These are phyloP conservation scores for Aegithalos caudatus DNA, from an alignment of 2,113 vertebrate species.

Conservation along the genomic window DNA sequence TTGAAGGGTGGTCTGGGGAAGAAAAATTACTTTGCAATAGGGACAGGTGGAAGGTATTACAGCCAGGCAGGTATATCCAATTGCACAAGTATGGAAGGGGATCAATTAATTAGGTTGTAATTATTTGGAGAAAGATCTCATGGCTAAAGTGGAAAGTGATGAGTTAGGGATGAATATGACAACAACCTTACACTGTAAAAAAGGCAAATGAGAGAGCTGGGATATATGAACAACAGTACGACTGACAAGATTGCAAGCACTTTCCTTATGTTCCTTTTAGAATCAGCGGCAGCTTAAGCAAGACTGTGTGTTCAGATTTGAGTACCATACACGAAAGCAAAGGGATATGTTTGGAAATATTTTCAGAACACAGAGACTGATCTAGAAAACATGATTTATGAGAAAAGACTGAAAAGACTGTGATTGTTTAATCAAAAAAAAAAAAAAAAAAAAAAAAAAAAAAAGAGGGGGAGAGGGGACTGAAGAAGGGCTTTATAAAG, in stretches of 20 bases:
- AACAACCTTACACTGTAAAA: neutral
- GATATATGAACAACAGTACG: neutral
- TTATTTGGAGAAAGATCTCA: neutral
- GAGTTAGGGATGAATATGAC: neutral
- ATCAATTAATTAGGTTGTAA: neutral
- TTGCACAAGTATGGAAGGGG: neutral
- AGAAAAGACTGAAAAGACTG: neutral
- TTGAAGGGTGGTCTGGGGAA: neutral
- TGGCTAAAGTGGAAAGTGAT: neutral
- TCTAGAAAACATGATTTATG: neutral
- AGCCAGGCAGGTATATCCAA: neutral
- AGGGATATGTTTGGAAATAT: neutral
- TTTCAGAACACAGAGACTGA: neutral
- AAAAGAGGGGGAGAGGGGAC: rapidly evolving
- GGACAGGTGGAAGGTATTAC: neutral
- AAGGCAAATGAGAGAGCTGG: neutral
- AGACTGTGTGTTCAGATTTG: neutral
- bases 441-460: neutral
- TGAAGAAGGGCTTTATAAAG: neutral
- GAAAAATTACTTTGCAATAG: neutral
- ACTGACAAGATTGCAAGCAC: neutral
- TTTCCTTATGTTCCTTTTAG: neutral
- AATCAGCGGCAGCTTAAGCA: neutral
- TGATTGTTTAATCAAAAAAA: neutral
- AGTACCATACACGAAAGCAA: neutral